Evolutionary conservation across 1,140 invertebrate genomes (phyloP), one percentile per base, ranked within the genome.

Genomic region (Heliconius melpomene): DNA sequence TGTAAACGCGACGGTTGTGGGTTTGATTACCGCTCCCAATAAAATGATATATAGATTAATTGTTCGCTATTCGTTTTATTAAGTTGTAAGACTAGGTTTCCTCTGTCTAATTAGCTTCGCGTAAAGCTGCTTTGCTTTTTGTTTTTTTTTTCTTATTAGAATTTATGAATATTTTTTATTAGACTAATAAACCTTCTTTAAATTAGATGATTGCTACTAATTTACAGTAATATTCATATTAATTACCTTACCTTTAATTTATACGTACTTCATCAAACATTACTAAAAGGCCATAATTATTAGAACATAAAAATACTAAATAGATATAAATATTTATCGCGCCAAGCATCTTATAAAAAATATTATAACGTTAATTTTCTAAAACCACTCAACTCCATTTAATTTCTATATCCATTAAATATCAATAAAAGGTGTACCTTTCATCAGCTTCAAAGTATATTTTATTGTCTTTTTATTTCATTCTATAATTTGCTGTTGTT

Each of bases 371-470:
- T n/a, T 60, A 11, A 60, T 60, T 9, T 23, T 60, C 9, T 23
- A 23, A 60, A 60, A 23, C 50, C 52, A 75, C 36, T 75, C 74
- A 75, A 60, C 36, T 60, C 16, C 50, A 57, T 75, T 60, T 60
- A 75, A 60, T n/a, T 36, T 46, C 40, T 75, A 60, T 36, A 29
- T 57, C n/a, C n/a, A n/a, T n/a, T n/a, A n/a, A n/a, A 23, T 60
- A 13, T 60, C n/a, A 26, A 60, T 60, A 60, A 60, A 60, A 60
- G 54, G 54, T 60, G 54, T 60, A 60, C 20, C 20, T 60, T 60
- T 60, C 54, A 13, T 26, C 20, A 60, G 54, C 9, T 26, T 26
- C 26, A 60, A 26, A 26, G 54, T 11, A 60, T 60, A 23, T 11
- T 60, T 60, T 60, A 60, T 60, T n/a, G 11, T 60, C 0, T 60